Conservation (phyloP, 2,888 invertebrate genomes). For the Blastobasis adustella region DNA sequence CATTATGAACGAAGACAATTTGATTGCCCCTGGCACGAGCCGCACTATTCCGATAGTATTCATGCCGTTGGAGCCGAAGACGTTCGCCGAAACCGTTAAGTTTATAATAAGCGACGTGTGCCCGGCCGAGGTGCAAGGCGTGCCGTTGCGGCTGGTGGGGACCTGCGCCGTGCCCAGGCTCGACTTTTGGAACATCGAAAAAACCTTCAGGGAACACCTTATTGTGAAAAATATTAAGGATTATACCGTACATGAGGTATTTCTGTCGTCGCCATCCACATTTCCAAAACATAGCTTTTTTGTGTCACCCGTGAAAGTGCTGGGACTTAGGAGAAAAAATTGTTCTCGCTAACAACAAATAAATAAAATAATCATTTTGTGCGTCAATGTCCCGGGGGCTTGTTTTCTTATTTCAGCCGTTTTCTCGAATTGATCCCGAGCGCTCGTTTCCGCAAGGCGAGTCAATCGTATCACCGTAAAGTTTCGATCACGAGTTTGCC, state of each 20-base stretch:
- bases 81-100: slow-evolving; percentile 56
- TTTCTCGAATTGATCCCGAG: no score
- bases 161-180: slow-evolving; percentile 73
- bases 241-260: slow-evolving; percentile 64
- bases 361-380: no score
- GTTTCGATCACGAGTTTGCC: no score
- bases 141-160: slow-evolving; percentile 61
- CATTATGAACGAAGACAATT: slow-evolving; percentile 58
- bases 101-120: slow-evolving; percentile 65
- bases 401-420: no score
- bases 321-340: no score
- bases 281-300: no score
- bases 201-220: slow-evolving; percentile 76
- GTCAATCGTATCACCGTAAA: no score
- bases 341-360: no score
- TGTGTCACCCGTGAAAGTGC: no score
- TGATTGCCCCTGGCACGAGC: slow-evolving; percentile 60
- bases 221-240: slow-evolving; percentile 69
- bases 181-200: slow-evolving; percentile 72
- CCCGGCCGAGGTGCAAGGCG: slow-evolving; percentile 65
- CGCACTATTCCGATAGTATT: slow-evolving; percentile 58
- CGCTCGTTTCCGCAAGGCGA: no score
- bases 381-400: no score
- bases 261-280: no score
- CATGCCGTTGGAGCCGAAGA: slow-evolving; percentile 41